These are phyloP conservation scores for Amblyornis subalaris DNA, from an alignment of 2,113 vertebrate species.

Conservation along the genomic window DNA sequence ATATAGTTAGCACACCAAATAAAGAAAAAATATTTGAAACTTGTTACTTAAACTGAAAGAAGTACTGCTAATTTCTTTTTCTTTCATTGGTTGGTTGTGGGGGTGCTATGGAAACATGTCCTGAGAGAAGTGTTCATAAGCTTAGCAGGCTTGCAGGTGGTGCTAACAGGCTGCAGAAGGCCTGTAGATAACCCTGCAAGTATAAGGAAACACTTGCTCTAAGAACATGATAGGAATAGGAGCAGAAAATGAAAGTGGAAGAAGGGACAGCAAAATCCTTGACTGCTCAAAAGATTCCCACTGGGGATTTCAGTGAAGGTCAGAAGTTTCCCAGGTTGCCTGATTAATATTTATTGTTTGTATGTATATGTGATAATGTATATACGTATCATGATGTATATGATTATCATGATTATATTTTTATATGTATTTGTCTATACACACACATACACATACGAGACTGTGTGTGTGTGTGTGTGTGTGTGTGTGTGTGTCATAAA, in stretches of 20 bases:
- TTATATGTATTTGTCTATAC: background rate
- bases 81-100: fast-evolving
- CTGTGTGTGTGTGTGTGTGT: fast-evolving
- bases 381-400: background rate
- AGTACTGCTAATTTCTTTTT: background rate
- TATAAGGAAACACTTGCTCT: background rate
- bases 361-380: background rate
- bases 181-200: background rate
- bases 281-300: background rate
- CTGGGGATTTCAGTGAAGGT: background rate
- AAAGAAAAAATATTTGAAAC: background rate
- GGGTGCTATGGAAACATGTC: background rate
- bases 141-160: background rate
- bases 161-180: background rate
- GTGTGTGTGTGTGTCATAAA: background rate
- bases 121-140: background rate
- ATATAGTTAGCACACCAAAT: background rate
- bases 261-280: background rate
- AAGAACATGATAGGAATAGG: background rate
- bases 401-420: background rate
- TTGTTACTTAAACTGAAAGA: background rate
- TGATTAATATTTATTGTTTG: background rate
- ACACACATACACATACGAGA: fast-evolving
- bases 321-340: background rate
- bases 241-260: background rate